Evolutionary conservation across 2,888 invertebrate species (phyloP).

Genomic region (Thymelicus acteon): DNA sequence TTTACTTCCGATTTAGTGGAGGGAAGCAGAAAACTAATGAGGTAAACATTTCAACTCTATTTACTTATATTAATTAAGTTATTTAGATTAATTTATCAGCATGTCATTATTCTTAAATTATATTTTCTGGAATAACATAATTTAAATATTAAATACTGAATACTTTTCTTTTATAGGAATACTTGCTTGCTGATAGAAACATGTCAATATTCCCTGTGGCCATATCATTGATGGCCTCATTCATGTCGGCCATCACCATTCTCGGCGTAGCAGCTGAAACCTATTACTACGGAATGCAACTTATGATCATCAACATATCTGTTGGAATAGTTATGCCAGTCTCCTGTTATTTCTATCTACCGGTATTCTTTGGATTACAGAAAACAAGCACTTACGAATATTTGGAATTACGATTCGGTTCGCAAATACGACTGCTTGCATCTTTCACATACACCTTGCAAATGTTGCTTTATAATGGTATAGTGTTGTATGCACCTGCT

Average conservation of each 20-base stretch:
- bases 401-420: constrained; percentile 94
- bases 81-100: too few relatives aligned
- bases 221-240: constrained; percentile 96
- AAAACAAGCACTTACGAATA: constrained; percentile 97
- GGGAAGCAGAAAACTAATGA: constrained; percentile 93
- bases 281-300: constrained; percentile 93
- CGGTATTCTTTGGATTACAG: constrained; percentile 93
- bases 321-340: constrained; percentile 91
- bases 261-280: constrained; percentile 96
- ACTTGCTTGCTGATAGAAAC: constrained; percentile 91
- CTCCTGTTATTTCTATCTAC: constrained; percentile 90
- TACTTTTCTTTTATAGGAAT: constrained; percentile 86
- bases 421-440: constrained; percentile 89
- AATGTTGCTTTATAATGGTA: constrained; percentile 95
- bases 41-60: constrained; percentile 56
- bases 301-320: constrained; percentile 91
- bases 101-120: too few relatives aligned
- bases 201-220: constrained; percentile 93
- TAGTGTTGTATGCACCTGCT: constrained; percentile 97
- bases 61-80: not conserved
- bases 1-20: constrained; percentile 94
- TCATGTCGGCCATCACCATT: constrained; percentile 95
- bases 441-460: constrained; percentile 94
- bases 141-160: not conserved
- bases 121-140: too few relatives aligned